Conservation (phyloP, 2,888 invertebrate genomes). For the Pasiphila rectangulata region DNA sequence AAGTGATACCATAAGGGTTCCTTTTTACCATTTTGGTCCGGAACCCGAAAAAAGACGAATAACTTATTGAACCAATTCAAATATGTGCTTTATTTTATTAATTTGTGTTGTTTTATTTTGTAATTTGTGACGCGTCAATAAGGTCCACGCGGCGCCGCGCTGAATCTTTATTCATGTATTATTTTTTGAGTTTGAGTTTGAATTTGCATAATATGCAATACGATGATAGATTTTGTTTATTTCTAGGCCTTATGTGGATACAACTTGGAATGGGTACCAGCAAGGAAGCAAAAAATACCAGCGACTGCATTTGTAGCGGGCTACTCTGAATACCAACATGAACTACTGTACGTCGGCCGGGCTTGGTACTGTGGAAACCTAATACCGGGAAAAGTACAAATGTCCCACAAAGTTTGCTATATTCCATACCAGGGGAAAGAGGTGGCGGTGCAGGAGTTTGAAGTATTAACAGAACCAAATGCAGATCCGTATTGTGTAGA, state of each 20-base stretch:
- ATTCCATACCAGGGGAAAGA: slow-evolving; percentile 6
- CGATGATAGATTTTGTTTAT: no score
- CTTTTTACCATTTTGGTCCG: no score
- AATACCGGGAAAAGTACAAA: slow-evolving; percentile 21
- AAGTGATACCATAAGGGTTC: no score
- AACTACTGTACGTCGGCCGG: slow-evolving; percentile 17
- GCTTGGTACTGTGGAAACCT: not conserved
- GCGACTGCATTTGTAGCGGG: slow-evolving; percentile 12
- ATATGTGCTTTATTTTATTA: no score
- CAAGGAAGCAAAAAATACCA: not conserved
- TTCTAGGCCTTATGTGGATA: slow-evolving; percentile 21
- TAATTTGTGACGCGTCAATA: no score
- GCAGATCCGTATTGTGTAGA: slow-evolving; percentile 5
- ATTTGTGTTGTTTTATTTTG: no score
- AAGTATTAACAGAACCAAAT: slow-evolving; percentile 11
- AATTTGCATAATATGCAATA: no score
- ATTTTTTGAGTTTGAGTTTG: no score
- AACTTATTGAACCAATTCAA: no score
- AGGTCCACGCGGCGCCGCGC: no score
- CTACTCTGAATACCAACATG: slow-evolving; percentile 10
- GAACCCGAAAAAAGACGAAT: no score
- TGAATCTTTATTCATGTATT: no score
- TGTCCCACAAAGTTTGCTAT: slow-evolving; percentile 15
- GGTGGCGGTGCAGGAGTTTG: slow-evolving; percentile 7
- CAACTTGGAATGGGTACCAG: slow-evolving; percentile 12